phyloP scores from a whole-genome alignment of 2,888 invertebrate species.

The Uloborus plumipes region DNA sequence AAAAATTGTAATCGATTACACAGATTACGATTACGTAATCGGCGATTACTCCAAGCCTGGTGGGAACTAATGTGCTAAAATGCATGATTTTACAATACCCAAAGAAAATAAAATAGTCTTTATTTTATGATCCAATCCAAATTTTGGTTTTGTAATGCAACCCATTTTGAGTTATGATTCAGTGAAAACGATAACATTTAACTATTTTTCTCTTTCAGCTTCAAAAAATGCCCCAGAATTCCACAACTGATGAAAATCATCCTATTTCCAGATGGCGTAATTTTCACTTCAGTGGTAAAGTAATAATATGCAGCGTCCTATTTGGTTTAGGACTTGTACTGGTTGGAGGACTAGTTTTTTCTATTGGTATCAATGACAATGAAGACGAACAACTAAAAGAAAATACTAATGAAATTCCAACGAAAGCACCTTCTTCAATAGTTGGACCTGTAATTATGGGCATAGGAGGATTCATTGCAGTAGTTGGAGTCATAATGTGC shows the following conservation, averaged over 20 bases:
- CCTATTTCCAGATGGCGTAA: conserved; percentile 24
- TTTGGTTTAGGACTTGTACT: conserved; percentile 50
- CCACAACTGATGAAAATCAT: neutral
- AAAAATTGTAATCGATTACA: too few relatives aligned
- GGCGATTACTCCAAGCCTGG: too few relatives aligned
- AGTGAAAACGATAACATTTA: neutral
- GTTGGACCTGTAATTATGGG: conserved; percentile 54
- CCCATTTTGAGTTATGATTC: neutral
- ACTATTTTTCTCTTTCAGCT: too few relatives aligned
- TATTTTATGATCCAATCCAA: too few relatives aligned
- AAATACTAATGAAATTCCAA: conserved; percentile 8
- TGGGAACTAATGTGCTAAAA: too few relatives aligned
- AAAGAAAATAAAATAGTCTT: too few relatives aligned
- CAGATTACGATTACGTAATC: too few relatives aligned
- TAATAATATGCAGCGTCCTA: conserved; percentile 46
- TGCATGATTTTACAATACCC: too few relatives aligned
- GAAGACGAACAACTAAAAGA: conserved; percentile 8
- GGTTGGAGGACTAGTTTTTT: conserved; percentile 40
- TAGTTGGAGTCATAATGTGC: conserved; percentile 50
- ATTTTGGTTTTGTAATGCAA: neutral
- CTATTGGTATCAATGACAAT: conserved; percentile 25
- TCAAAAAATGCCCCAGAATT: conserved; percentile 27
- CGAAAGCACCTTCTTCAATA: conserved; percentile 34
- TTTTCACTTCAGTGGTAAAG: conserved; percentile 56
- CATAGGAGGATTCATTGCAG: conserved; percentile 41